These are phyloP conservation scores for Drosophila atripex DNA, from an alignment of 2,888 invertebrate species.

Conservation along the genomic window DNA sequence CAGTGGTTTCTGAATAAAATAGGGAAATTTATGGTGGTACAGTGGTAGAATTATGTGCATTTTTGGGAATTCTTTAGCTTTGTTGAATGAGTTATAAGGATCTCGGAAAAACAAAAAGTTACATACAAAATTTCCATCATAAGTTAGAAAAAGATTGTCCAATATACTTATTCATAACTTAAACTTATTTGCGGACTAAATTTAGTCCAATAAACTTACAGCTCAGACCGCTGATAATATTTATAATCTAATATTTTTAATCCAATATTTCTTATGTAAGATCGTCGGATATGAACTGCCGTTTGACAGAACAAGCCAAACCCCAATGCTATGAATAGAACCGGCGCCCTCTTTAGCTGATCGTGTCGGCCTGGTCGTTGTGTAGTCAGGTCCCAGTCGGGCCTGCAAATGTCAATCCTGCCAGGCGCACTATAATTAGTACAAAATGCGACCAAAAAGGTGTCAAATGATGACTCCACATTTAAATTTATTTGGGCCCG, in stretches of 20 bases:
- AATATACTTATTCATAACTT: too few relatives aligned
- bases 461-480: constrained; percentile 39
- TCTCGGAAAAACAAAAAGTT: too few relatives aligned
- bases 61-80: too few relatives aligned
- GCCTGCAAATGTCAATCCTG: constrained; percentile 67
- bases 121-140: too few relatives aligned
- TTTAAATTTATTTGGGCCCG: not conserved
- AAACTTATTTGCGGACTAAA: too few relatives aligned
- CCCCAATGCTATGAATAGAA: constrained; percentile 65
- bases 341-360: constrained; percentile 47
- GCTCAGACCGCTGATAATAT: too few relatives aligned
- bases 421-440: constrained; percentile 65
- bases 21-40: constrained; percentile 27
- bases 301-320: constrained; percentile 62
- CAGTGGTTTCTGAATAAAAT: constrained; percentile 22
- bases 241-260: too few relatives aligned
- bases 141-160: too few relatives aligned
- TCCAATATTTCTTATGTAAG: not conserved
- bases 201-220: too few relatives aligned
- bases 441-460: constrained; percentile 42
- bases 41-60: constrained; percentile 1
- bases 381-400: constrained; percentile 28
- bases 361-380: constrained; percentile 10
- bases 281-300: constrained; percentile 27
- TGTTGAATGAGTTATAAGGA: too few relatives aligned